These are phyloP conservation scores for Pteromalus puparum DNA, from an alignment of 1,140 invertebrate genomes.

Conservation along the genomic window DNA sequence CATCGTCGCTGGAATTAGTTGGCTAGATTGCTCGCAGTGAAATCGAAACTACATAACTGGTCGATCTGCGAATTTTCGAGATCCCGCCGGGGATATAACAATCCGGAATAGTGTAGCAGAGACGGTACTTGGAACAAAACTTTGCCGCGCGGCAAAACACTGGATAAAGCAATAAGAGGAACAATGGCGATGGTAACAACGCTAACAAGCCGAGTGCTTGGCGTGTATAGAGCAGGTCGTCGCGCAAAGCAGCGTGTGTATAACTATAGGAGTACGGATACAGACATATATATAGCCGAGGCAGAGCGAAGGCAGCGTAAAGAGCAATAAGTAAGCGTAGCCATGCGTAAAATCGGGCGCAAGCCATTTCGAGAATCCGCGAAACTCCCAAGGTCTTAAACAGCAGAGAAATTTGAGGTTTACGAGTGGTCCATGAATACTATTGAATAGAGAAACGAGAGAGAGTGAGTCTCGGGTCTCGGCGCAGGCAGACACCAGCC, in stretches of 20 bases:
- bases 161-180: not conserved
- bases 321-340: conserved; percentile 6
- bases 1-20: too few species aligned
- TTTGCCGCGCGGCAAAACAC: not conserved
- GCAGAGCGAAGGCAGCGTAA: not conserved
- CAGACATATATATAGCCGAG: not conserved
- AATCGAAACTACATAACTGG: too few species aligned
- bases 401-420: conserved; percentile 45
- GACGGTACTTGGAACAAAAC: not conserved
- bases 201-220: not conserved
- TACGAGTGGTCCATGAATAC: conserved; percentile 24
- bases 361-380: conserved; percentile 14
- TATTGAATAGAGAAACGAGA: conserved; percentile 29
- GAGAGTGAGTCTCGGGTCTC: not conserved
- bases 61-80: not conserved
- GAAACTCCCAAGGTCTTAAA: conserved; percentile 33
- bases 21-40: too few species aligned
- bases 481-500: not conserved
- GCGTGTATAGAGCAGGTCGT: not conserved
- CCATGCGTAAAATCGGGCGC: not conserved
- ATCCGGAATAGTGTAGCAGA: not conserved
- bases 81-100: not conserved
- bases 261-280: not conserved
- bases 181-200: not conserved
- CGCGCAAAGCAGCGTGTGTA: too few species aligned